Evolutionary conservation across 2,888 invertebrate genomes (phyloP).

Genomic region (Andrena trimmerana): DNA sequence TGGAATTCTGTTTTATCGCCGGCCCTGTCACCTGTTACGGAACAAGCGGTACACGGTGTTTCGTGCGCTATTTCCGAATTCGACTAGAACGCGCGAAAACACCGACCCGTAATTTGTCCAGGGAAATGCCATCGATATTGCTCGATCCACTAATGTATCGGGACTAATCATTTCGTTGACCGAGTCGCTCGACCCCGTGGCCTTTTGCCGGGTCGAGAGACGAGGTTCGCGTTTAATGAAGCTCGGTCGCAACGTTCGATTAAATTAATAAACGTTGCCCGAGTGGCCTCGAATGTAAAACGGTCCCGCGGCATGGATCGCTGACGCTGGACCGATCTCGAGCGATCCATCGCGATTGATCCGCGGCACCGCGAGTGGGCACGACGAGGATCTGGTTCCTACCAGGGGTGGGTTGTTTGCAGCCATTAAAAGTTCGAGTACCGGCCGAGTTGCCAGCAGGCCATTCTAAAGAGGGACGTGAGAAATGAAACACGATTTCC

Average conservation of each 20-base stretch:
- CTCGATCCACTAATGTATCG: slow-evolving; percentile 15
- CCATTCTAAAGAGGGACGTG: slow-evolving; percentile 54
- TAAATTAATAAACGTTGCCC: slow-evolving; percentile 24
- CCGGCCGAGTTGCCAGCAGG: slow-evolving; percentile 44
- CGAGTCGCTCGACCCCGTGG: background rate
- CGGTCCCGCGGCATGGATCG: background rate
- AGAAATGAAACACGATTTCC: slow-evolving; percentile 65
- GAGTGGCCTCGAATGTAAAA: slow-evolving; percentile 11
- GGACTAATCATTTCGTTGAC: slow-evolving; percentile 12
- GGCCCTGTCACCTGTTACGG: slow-evolving; percentile 66
- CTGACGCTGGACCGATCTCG: background rate
- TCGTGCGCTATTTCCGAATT: slow-evolving; percentile 2
- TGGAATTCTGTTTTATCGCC: slow-evolving; percentile 65
- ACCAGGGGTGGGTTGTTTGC: slow-evolving; percentile 41
- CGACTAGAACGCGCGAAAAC: slow-evolving; percentile 1
- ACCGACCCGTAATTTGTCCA: slow-evolving; percentile 33
- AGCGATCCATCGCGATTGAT: slow-evolving; percentile 12
- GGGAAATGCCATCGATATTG: slow-evolving; percentile 12
- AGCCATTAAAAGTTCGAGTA: slow-evolving; percentile 58
- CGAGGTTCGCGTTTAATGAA: slow-evolving; percentile 21
- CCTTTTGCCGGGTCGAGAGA: background rate
- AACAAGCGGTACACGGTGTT: slow-evolving; percentile 35
- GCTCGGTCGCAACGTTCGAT: background rate
- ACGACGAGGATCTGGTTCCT: slow-evolving; percentile 14
- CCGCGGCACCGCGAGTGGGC: background rate